Base-by-base conservation (phyloP, 2,113 vertebrate species). In the Caracal caracal region DNA sequence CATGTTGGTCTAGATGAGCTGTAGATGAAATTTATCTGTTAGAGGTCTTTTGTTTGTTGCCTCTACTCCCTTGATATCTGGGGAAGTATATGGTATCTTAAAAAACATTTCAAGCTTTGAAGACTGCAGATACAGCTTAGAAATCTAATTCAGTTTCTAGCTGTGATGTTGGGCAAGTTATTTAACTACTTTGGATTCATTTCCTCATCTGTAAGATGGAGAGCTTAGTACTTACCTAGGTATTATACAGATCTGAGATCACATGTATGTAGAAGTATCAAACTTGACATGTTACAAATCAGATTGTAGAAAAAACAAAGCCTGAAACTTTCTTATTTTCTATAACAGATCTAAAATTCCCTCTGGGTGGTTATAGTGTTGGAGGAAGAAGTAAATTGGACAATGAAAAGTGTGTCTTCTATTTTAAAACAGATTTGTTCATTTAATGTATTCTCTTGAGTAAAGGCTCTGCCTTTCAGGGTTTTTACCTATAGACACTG, bases 1-100 rank as follows among this genome's bases (percentile, higher is more conserved):
- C 53, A 51, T 82, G 47, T 89, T 94, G 43, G 56, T 90, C 22
- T 51, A 71, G 40, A 78, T 24, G 37, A 93, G 2, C 11, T 89
- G 7, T 51, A 49, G 40, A 51, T 84, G 63, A 30, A 90, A 47
- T 43, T 30, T 89, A 59, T 43, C 86, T 63, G 37, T 84, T 56
- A 90, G 70, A 96, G n/a, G 5, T 80, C n/a, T 90, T 83, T 85
- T n/a, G 10, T 80, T 90, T 93, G 15, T 79, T 93, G 37, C 30
- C 84, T 26, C 61, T 93, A 61, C 49, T 84, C 61, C 19, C 49
- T 93, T 70, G 51, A 17, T 79, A 93, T 30, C 22, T 76, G 47
- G 33, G 68, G 51, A 28, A 85, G 20, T 65, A 76, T 53, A 56
- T 79, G 33, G 33, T 47, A 47, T 28, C 73, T 75, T 37, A 70